Conservation (phyloP, 2,888 invertebrate species). For the Sinotaia quadrata region DNA sequence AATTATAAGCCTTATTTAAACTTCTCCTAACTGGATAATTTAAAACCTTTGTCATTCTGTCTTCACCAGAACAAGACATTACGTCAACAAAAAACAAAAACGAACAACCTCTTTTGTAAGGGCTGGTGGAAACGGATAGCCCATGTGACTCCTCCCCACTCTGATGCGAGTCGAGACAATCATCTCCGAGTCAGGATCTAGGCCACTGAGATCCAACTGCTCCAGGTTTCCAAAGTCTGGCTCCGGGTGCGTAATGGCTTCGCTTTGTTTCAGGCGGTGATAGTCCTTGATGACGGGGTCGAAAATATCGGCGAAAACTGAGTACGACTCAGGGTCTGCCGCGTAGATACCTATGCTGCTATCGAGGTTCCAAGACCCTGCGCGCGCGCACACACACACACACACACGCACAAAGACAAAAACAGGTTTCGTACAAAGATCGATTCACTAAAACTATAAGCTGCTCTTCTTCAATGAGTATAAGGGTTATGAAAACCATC, state of each 20-base stretch:
- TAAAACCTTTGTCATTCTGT: too few relatives aligned
- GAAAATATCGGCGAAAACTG: slow-evolving; percentile 55
- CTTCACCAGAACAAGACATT: too few relatives aligned
- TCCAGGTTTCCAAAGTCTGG: slow-evolving; percentile 90
- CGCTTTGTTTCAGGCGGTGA: slow-evolving; percentile 48
- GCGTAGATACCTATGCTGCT: slow-evolving; percentile 78
- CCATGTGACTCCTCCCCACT: slow-evolving; percentile 62
- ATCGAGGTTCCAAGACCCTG: slow-evolving; percentile 94
- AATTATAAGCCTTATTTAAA: too few relatives aligned
- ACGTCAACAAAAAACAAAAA: background rate
- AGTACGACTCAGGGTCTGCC: slow-evolving; percentile 60
- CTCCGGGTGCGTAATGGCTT: slow-evolving; percentile 83
- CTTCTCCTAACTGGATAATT: too few relatives aligned
- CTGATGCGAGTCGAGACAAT: slow-evolving; percentile 76
- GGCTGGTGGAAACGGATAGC: slow-evolving; percentile 77
- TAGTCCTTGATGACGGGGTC: slow-evolving; percentile 73
- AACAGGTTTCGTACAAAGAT: too few relatives aligned
- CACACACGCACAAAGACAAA: too few relatives aligned
- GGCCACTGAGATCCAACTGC: slow-evolving; percentile 83
- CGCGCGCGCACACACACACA: slow-evolving; percentile 53
- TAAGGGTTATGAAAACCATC: too few relatives aligned
- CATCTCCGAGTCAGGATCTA: slow-evolving; percentile 86
- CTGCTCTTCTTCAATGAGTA: too few relatives aligned
- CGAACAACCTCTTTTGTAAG: slow-evolving; percentile 77
- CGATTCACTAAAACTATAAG: too few relatives aligned